These are phyloP conservation scores for Halictus ligatus DNA, from an alignment of 2,888 invertebrate species.

Conservation along the genomic window DNA sequence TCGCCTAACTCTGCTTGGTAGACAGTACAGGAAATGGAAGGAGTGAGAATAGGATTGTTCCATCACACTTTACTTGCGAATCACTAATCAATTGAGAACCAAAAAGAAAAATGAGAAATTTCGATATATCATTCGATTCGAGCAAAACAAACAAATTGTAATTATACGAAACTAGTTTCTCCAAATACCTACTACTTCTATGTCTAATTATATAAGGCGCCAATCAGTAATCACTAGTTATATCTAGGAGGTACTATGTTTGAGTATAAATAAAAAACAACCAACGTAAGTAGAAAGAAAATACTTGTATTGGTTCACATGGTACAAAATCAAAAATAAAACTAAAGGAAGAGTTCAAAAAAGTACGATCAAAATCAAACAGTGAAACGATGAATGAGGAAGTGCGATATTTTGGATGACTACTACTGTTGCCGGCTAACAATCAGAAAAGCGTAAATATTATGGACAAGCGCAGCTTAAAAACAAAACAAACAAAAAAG, in stretches of 20 bases:
- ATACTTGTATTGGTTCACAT: conserved; percentile 49
- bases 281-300: conserved; percentile 55
- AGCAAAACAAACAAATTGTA: neutral
- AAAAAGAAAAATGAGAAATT: neutral
- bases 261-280: conserved; percentile 37
- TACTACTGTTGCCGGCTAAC: conserved; percentile 35
- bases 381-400: conserved; percentile 34
- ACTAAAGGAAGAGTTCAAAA: conserved; percentile 17
- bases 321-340: conserved; percentile 24
- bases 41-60: conserved; percentile 77
- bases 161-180: conserved; percentile 32
- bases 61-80: conserved; percentile 74
- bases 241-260: conserved; percentile 37
- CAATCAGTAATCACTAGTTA: conserved; percentile 18
- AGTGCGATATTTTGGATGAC: conserved; percentile 32
- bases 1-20: conserved; percentile 58
- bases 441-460: conserved; percentile 45
- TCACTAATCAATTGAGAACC: conserved; percentile 25
- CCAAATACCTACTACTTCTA: conserved; percentile 48
- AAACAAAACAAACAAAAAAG: neutral
- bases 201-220: conserved; percentile 16
- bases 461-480: conserved; percentile 49
- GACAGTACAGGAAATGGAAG: conserved; percentile 70
- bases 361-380: neutral
- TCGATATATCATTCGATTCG: neutral